These are phyloP conservation scores for Eulemur macaco DNA, from an alignment of 2,113 vertebrate species.

Conservation along the genomic window DNA sequence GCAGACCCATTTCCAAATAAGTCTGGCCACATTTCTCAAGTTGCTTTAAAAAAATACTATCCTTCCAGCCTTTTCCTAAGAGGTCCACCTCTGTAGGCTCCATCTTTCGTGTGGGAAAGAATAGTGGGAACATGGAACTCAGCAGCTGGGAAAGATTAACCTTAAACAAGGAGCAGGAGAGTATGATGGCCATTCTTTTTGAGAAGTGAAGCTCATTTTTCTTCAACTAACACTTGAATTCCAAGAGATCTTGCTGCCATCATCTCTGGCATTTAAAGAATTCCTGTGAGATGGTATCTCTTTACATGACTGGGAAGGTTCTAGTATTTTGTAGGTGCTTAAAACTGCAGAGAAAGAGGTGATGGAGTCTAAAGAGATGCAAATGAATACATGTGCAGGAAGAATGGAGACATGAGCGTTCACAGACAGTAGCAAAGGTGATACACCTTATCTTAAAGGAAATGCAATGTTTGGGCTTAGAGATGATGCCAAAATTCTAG, in stretches of 20 bases:
- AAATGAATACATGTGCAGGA: neutral
- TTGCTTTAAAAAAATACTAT: neutral
- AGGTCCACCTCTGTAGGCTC: neutral
- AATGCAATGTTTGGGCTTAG: neutral
- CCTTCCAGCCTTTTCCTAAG: neutral
- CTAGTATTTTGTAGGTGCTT: neutral
- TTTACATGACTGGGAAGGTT: neutral
- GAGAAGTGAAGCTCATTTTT: neutral
- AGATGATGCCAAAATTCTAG: neutral
- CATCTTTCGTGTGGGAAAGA: neutral
- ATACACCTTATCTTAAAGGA: neutral
- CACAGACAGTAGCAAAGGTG: neutral
- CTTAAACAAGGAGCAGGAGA: neutral
- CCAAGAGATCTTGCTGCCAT: neutral
- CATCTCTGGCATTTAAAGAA: neutral
- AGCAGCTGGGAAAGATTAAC: neutral
- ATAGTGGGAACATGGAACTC: neutral
- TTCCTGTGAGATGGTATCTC: neutral
- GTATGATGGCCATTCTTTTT: neutral
- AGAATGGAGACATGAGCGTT: neutral
- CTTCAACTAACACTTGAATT: neutral
- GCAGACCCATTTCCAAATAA: neutral
- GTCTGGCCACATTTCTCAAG: neutral
- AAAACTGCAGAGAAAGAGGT: neutral
- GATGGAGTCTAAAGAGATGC: neutral